Conservation (phyloP, 2,113 vertebrate genomes). For the Mirza zaza region DNA sequence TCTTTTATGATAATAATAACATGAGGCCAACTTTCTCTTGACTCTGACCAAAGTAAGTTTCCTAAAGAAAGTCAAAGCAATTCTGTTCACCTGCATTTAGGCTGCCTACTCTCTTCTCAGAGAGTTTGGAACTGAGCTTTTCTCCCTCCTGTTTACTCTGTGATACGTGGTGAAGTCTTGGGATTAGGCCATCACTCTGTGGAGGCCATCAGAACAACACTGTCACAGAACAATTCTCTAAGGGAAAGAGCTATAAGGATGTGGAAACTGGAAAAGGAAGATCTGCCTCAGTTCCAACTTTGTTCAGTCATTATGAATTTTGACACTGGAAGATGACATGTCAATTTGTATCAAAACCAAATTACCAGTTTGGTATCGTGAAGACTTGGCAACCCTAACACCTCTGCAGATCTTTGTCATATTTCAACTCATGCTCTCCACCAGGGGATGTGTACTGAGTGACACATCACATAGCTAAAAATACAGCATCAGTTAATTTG, state of each 20-base stretch:
- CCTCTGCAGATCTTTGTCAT: neutral
- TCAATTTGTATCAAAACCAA: slow-evolving; percentile 46
- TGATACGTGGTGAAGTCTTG: neutral
- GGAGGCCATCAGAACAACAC: neutral
- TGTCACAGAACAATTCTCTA: neutral
- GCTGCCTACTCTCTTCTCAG: neutral
- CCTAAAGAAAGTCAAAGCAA: neutral
- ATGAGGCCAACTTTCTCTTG: slow-evolving; percentile 10
- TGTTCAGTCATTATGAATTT: neutral
- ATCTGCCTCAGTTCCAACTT: neutral
- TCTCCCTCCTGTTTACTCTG: neutral
- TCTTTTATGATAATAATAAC: neutral
- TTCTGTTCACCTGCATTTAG: neutral
- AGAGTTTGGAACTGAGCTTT: neutral
- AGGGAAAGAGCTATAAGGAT: neutral
- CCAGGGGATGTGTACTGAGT: neutral
- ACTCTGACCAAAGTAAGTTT: neutral
- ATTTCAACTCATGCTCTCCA: neutral
- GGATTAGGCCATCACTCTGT: neutral
- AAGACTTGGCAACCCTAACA: slow-evolving; percentile 41
- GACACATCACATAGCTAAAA: slow-evolving; percentile 39
- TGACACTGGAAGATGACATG: neutral
- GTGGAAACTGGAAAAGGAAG: neutral
- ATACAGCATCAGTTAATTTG: slow-evolving; percentile 59
- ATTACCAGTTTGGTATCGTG: neutral